These are phyloP conservation scores for Pelosia muscerda DNA, from an alignment of 2,888 invertebrate genomes.

Conservation along the genomic window DNA sequence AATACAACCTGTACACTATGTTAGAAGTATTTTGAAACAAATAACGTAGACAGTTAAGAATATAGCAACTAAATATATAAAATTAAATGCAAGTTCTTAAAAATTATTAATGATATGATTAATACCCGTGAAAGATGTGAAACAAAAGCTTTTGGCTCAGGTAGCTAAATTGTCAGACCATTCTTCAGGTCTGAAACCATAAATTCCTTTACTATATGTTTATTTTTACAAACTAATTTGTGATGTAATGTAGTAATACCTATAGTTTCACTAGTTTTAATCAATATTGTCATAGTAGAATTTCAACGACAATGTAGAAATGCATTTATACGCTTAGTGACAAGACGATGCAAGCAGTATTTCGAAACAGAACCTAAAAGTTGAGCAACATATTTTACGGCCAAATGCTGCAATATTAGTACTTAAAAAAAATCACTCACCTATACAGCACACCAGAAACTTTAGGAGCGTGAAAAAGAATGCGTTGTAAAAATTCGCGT, in stretches of 20 bases:
- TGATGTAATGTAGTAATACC: not conserved
- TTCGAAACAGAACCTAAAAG: slow-evolving; percentile 47
- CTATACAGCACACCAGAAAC: slow-evolving; percentile 89
- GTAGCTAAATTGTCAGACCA: not conserved
- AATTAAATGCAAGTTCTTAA: no score
- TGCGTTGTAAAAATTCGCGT: slow-evolving; percentile 87
- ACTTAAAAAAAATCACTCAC: slow-evolving; percentile 70
- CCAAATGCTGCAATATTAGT: slow-evolving; percentile 44
- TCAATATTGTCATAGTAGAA: slow-evolving; percentile 3
- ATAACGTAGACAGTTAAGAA: no score
- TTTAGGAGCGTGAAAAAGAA: slow-evolving; percentile 88
- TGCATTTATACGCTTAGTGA: slow-evolving; percentile 41
- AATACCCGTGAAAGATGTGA: not conserved
- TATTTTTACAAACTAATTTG: not conserved
- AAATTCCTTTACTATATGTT: not conserved
- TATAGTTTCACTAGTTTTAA: not conserved
- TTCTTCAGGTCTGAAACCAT: not conserved
- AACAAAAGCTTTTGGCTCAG: not conserved
- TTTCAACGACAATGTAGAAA: slow-evolving; percentile 21
- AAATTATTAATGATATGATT: no score
- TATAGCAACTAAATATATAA: no score
- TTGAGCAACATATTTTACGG: slow-evolving; percentile 59
- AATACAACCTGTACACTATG: no score
- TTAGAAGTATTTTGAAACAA: no score
- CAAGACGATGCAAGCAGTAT: slow-evolving; percentile 41